Percentiles rank a stretch among this genome's conserved stretches.
Evolutionary conservation across 2,113 vertebrate species (phyloP).

Genomic region (Nesospiza acunhae): DNA sequence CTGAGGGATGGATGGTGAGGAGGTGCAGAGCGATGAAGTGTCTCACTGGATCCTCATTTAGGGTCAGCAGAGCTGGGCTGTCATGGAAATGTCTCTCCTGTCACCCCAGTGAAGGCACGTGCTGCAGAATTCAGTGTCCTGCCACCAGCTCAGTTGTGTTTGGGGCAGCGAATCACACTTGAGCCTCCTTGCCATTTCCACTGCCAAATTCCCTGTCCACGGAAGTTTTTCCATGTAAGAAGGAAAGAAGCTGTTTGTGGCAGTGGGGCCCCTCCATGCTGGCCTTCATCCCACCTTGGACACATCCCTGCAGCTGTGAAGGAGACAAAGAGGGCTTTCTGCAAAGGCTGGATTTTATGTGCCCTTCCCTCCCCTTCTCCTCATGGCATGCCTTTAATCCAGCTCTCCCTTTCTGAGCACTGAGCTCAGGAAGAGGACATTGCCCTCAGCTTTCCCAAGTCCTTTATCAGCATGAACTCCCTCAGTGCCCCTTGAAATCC

Average conservation of each 20-base stretch:
- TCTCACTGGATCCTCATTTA: rapidly evolving
- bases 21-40: neutral
- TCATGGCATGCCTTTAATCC: neutral
- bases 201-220: neutral
- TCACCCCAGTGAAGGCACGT: neutral
- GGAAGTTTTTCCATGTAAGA: neutral
- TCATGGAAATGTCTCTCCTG: rapidly evolving
- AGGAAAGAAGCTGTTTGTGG: neutral
- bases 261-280: rapidly evolving
- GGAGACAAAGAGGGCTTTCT: slow-evolving; percentile 27
- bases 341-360: neutral
- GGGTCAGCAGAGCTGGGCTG: neutral
- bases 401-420: neutral
- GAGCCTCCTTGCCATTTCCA: rapidly evolving
- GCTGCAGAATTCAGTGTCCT: neutral
- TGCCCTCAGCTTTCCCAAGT: neutral
- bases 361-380: neutral
- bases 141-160: neutral
- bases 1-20: neutral
- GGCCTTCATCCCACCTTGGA: neutral
- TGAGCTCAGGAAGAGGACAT: neutral
- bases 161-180: neutral
- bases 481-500: neutral
- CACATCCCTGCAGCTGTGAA: neutral
- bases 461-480: neutral